phyloP scores from a whole-genome alignment of 1,140 invertebrate species.

The Stegodyphus dumicola region DNA sequence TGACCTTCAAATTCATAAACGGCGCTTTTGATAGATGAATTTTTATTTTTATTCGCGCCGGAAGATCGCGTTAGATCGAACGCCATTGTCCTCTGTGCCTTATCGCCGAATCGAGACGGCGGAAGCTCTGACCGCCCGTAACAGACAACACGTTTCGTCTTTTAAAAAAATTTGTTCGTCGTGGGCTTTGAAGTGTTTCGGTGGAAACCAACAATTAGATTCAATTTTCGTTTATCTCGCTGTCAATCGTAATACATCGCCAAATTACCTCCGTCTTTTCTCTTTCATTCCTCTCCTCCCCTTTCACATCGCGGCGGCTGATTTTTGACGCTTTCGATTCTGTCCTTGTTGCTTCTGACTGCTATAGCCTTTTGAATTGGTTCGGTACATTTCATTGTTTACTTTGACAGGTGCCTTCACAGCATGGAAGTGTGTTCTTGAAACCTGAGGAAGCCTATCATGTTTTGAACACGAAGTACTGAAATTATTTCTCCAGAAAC shows the following conservation, averaged over 20 bases:
- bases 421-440: too few relatives aligned
- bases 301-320: too few relatives aligned
- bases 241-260: slow-evolving; percentile 37
- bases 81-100: neutral
- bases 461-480: too few relatives aligned
- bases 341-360: neutral
- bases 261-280: slow-evolving; percentile 20
- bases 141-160: neutral
- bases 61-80: neutral
- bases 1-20: slow-evolving; percentile 23
- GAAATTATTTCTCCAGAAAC: too few relatives aligned
- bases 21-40: neutral
- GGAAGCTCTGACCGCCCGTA: neutral
- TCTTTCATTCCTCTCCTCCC: neutral
- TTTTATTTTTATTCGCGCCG: too few relatives aligned
- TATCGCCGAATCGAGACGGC: neutral
- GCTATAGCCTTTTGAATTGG: neutral
- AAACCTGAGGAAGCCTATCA: too few relatives aligned
- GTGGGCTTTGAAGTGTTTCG: slow-evolving; percentile 20
- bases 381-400: too few relatives aligned
- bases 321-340: too few relatives aligned
- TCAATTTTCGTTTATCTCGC: slow-evolving; percentile 27
- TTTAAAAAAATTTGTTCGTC: slow-evolving; percentile 28
- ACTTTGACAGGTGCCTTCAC: too few relatives aligned
- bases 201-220: slow-evolving; percentile 21